phyloP scores from a whole-genome alignment of 2,113 vertebrate species.

The Tachysurus fulvidraco region DNA sequence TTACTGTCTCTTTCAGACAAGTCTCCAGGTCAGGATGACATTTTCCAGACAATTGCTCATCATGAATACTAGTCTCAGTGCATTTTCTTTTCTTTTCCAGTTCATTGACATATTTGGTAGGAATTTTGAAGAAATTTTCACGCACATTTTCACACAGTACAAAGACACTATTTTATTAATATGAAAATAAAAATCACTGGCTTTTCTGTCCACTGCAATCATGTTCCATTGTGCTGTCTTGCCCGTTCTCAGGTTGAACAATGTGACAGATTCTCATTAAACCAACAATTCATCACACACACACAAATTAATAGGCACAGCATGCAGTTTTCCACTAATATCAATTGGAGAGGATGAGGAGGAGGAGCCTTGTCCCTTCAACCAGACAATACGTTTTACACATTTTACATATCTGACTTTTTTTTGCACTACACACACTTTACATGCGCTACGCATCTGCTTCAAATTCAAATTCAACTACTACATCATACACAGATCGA shows the following conservation, averaged over 20 bases:
- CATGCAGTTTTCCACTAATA: neutral
- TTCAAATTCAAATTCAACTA: no score
- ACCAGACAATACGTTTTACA: no score
- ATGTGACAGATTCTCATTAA: neutral
- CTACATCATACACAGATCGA: no score
- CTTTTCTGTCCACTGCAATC: neutral
- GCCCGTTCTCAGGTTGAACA: neutral
- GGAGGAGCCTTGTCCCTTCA: no score
- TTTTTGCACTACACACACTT: no score
- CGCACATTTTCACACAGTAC: neutral
- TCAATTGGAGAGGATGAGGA: neutral
- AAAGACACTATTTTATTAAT: neutral
- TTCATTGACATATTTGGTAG: conserved; percentile 49
- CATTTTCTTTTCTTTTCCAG: conserved; percentile 21
- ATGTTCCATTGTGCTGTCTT: neutral
- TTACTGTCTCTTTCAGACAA: neutral
- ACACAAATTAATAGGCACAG: neutral
- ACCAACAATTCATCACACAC: neutral
- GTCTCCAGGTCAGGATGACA: conserved; percentile 10
- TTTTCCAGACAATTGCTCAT: conserved; percentile 20
- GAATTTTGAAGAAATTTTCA: conserved; percentile 22
- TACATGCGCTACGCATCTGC: no score
- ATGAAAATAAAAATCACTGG: neutral
- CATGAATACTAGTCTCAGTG: conserved; percentile 37
- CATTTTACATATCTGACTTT: no score